A percentile compares a stretch with the other conserved stretches of the same genome.
Conservation (phyloP, 2,113 vertebrate genomes). For the Siniperca chuatsi region DNA sequence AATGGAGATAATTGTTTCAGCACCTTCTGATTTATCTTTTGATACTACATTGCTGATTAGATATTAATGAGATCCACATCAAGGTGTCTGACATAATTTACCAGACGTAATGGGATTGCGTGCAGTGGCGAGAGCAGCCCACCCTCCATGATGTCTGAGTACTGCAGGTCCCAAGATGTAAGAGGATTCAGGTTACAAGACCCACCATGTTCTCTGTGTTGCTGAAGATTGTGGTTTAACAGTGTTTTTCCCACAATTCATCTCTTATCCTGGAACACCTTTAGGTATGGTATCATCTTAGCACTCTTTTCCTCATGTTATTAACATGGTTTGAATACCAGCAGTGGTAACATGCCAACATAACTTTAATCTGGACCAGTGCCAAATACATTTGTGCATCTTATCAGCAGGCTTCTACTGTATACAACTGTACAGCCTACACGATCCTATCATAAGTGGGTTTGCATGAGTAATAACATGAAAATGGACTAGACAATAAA, state of each 20-base stretch:
- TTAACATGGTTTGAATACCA: constrained; percentile 15
- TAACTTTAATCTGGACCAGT: not conserved
- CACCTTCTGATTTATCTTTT: not conserved
- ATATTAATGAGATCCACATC: not conserved
- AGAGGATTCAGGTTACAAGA: constrained; percentile 58
- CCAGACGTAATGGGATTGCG: constrained; percentile 20
- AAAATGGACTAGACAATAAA: not conserved
- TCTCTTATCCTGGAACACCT: constrained; percentile 26
- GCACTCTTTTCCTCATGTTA: constrained; percentile 1
- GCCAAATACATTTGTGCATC: constrained; percentile 2
- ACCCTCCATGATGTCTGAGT: constrained; percentile 39
- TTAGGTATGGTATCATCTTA: not conserved
- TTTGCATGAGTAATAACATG: not conserved
- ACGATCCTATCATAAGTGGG: not conserved
- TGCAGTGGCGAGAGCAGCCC: constrained; percentile 22
- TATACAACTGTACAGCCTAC: not conserved
- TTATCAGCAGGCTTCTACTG: not conserved
- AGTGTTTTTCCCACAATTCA: constrained; percentile 44
- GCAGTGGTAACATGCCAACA: not conserved
- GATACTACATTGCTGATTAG: not conserved
- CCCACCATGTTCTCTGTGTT: constrained; percentile 37
- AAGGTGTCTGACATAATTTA: constrained; percentile 7
- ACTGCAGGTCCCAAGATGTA: constrained; percentile 37
- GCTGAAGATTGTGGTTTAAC: constrained; percentile 42
- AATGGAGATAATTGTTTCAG: not conserved